Evolutionary conservation across 2,113 vertebrate genomes (phyloP).

Genomic region (Paedocypris sp.): DNA sequence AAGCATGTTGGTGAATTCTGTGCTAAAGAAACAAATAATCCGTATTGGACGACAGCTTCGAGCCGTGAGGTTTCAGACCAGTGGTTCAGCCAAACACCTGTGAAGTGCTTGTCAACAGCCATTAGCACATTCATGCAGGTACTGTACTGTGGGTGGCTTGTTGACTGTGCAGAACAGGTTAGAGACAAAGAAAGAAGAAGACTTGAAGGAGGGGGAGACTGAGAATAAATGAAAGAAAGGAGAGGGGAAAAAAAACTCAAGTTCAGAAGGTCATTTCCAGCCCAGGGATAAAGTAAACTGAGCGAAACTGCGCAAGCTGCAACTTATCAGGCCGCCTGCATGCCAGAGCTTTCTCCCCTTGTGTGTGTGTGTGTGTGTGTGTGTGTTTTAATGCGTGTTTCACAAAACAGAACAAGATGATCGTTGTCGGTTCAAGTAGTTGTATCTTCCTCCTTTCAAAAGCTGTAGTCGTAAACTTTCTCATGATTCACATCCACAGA

Average conservation of each 20-base stretch:
- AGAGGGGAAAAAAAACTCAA: constrained; percentile 35
- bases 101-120: constrained; percentile 43
- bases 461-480: constrained; percentile 27
- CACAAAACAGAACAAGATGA: constrained; percentile 42
- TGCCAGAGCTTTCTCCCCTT: constrained; percentile 48
- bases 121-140: constrained; percentile 43
- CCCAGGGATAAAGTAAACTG: constrained; percentile 62
- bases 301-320: constrained; percentile 66
- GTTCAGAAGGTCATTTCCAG: constrained; percentile 68
- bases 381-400: constrained; percentile 39
- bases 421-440: constrained; percentile 34
- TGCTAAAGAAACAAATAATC: constrained; percentile 57
- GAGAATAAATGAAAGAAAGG: constrained; percentile 22
- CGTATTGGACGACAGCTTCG: constrained; percentile 61
- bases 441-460: constrained; percentile 35
- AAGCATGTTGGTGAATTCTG: constrained; percentile 54
- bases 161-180: constrained; percentile 37
- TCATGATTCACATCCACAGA: constrained; percentile 9
- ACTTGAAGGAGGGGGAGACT: neutral
- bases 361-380: constrained; percentile 2
- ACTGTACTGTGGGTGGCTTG: constrained; percentile 35
- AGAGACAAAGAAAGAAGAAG: constrained; percentile 1
- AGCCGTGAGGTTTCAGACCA: constrained; percentile 51
- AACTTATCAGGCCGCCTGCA: constrained; percentile 60
- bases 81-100: neutral